Conservation (phyloP, 2,797 vertebrate species). For the Austrolebias charrua region DNA sequence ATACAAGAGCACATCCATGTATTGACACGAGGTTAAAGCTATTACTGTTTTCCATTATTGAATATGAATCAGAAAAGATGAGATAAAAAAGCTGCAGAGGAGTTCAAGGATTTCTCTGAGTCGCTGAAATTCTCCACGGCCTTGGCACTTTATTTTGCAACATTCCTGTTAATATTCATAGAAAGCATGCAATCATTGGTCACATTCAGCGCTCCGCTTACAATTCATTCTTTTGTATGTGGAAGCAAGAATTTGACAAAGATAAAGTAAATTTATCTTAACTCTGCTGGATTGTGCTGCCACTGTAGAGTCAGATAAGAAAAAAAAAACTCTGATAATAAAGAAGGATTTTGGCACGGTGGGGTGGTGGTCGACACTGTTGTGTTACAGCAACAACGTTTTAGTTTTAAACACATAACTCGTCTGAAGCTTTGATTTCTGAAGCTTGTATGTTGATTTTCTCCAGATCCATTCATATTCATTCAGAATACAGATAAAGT, state of each 20-base stretch:
- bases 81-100: slow-evolving; percentile 1
- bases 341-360: neutral
- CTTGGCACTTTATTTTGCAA: slow-evolving; percentile 10
- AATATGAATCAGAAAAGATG: slow-evolving; percentile 10
- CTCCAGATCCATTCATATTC: neutral
- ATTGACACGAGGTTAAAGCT: slow-evolving; percentile 9
- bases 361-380: neutral
- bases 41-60: slow-evolving; percentile 11
- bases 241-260: neutral
- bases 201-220: slow-evolving; percentile 4
- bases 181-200: neutral
- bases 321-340: neutral
- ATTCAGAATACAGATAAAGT: neutral
- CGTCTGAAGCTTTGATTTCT: neutral
- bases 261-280: slow-evolving; percentile 2
- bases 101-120: slow-evolving; percentile 23
- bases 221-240: slow-evolving; percentile 12
- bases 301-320: neutral
- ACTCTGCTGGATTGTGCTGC: neutral
- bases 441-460: neutral
- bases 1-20: slow-evolving; percentile 2
- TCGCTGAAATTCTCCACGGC: slow-evolving; percentile 4
- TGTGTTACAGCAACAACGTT: neutral
- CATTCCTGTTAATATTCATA: slow-evolving; percentile 17
- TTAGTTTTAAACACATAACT: neutral